Evolutionary conservation across 1,140 invertebrate genomes (phyloP).

Genomic region (Tetragnatha versicolor): DNA sequence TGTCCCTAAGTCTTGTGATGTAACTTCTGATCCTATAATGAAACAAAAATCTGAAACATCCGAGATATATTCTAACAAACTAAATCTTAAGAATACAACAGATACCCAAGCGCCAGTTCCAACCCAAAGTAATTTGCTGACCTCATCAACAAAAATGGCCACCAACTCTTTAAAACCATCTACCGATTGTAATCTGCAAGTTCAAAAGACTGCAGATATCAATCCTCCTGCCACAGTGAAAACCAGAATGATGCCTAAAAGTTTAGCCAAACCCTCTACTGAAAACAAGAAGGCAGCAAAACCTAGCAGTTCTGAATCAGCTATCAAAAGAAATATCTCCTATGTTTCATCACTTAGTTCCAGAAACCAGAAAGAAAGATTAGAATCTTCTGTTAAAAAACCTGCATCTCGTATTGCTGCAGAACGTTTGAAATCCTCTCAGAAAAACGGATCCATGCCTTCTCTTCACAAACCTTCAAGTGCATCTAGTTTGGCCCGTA

Average conservation of each 20-base stretch:
- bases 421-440: background rate
- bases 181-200: slow-evolving; percentile 3
- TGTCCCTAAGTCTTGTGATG: background rate
- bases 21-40: too few relatives aligned
- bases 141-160: too few relatives aligned
- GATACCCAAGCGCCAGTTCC: too few relatives aligned
- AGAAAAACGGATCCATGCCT: slow-evolving; percentile 37
- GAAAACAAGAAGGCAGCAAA: slow-evolving; percentile 21
- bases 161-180: too few relatives aligned
- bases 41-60: too few relatives aligned
- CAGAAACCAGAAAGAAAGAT: slow-evolving; percentile 14
- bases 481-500: background rate
- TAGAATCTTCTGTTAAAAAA: background rate
- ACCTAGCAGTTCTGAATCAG: slow-evolving; percentile 10
- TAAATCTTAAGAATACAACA: background rate
- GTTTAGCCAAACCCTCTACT: background rate
- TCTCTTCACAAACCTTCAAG: slow-evolving; percentile 5
- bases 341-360: slow-evolving; percentile 34
- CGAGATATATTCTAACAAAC: background rate
- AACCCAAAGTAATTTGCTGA: too few relatives aligned
- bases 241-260: background rate
- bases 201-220: too few relatives aligned
- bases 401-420: background rate
- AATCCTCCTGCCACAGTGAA: background rate
- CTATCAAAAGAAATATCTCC: slow-evolving; percentile 50